A percentile compares a stretch with the other conserved stretches of the same genome.
phyloP scores from a whole-genome alignment of 2,797 vertebrate genomes.

The Huso huso region DNA sequence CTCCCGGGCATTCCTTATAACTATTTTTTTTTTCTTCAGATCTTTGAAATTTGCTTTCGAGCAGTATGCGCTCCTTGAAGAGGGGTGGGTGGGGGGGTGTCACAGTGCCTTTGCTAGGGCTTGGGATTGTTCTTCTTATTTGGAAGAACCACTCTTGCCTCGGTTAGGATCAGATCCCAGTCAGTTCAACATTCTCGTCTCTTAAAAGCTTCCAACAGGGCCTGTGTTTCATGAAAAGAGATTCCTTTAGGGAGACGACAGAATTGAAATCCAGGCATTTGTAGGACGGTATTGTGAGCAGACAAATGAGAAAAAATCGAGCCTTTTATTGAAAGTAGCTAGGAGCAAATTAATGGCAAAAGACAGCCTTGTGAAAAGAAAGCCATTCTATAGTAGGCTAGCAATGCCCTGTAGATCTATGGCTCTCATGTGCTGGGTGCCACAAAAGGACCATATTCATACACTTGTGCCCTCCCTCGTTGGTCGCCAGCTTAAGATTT shows the following conservation, averaged over 20 bases:
- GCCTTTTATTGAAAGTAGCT: slow-evolving; percentile 28
- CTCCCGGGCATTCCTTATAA: slow-evolving; percentile 40
- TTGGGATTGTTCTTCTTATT: slow-evolving; percentile 19
- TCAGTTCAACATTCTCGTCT: slow-evolving; percentile 25
- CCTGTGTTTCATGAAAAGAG: slow-evolving; percentile 35
- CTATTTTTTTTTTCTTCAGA: slow-evolving; percentile 25
- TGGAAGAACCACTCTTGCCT: slow-evolving; percentile 29
- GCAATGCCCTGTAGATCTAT: slow-evolving; percentile 29
- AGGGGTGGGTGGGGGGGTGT: slow-evolving; percentile 31
- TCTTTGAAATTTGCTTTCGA: slow-evolving; percentile 41
- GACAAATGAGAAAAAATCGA: slow-evolving; percentile 18
- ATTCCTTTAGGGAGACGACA: slow-evolving; percentile 22
- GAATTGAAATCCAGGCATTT: slow-evolving; percentile 27
- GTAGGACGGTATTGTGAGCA: slow-evolving; percentile 21
- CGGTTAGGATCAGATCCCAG: slow-evolving; percentile 35
- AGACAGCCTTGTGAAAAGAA: slow-evolving; percentile 48
- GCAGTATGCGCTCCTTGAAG: slow-evolving; percentile 35
- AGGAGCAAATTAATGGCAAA: slow-evolving; percentile 46
- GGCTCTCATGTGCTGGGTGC: slow-evolving; percentile 25
- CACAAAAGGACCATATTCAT: slow-evolving; percentile 22
- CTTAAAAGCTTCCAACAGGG: slow-evolving; percentile 43
- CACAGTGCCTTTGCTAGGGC: slow-evolving; percentile 29
- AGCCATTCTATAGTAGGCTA: slow-evolving; percentile 33
- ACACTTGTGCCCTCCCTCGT: slow-evolving; percentile 25
- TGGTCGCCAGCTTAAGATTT: slow-evolving; percentile 7